Conservation (phyloP, 2,113 vertebrate species). For the Callipepla californica region DNA sequence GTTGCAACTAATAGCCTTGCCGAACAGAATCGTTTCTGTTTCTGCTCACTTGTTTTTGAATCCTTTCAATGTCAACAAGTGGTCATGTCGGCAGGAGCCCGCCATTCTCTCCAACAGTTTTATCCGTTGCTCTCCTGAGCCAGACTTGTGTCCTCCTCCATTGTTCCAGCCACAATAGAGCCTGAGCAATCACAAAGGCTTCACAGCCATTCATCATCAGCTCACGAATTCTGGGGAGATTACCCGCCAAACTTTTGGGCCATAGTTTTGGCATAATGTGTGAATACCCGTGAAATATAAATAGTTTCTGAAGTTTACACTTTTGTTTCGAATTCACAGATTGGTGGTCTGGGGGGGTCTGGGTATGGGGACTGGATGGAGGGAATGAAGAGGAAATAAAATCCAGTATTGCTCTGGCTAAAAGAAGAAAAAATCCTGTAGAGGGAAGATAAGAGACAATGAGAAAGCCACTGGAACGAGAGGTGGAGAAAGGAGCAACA, state of each 20-base stretch:
- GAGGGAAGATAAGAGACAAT: slow-evolving; percentile 43
- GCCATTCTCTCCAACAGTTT: slow-evolving; percentile 86
- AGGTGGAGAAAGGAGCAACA: slow-evolving; percentile 5
- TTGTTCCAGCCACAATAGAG: slow-evolving; percentile 90
- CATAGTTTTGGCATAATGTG: slow-evolving; percentile 54
- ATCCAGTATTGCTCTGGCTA: fast-evolving
- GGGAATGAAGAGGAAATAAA: slow-evolving; percentile 29
- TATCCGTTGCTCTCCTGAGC: slow-evolving; percentile 94
- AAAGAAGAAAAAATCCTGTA: slow-evolving; percentile 18
- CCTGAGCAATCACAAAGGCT: slow-evolving; percentile 98
- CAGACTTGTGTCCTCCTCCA: slow-evolving; percentile 88
- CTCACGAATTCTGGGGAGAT: slow-evolving; percentile 74
- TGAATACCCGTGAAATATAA: slow-evolving; percentile 59
- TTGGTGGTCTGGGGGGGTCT: not conserved
- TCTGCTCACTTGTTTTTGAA: slow-evolving; percentile 92
- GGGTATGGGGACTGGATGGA: not conserved
- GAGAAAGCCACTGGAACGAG: not conserved
- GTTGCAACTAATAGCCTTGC: slow-evolving; percentile 87
- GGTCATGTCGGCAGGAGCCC: slow-evolving; percentile 86
- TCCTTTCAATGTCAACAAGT: slow-evolving; percentile 86
- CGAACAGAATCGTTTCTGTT: slow-evolving; percentile 87
- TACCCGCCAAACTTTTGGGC: slow-evolving; percentile 79
- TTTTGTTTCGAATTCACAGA: slow-evolving; percentile 23
- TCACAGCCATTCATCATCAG: slow-evolving; percentile 98
- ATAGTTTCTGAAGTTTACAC: slow-evolving; percentile 65